These are phyloP conservation scores for Dryomyza anilis DNA, from an alignment of 2,888 invertebrate genomes.

Conservation along the genomic window DNA sequence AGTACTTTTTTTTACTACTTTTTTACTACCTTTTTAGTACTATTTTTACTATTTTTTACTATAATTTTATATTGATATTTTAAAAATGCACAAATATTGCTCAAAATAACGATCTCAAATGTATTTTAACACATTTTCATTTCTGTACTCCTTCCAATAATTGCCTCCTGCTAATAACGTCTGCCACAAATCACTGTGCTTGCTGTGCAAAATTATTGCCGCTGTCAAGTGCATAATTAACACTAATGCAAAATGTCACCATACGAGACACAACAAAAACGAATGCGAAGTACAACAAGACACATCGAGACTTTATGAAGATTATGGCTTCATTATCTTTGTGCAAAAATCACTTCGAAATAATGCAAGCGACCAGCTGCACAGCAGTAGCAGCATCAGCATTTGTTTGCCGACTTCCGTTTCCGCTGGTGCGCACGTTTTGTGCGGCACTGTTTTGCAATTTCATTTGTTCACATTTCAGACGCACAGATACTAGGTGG, in stretches of 20 bases:
- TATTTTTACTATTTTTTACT: no score
- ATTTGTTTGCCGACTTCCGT: slow-evolving; percentile 3
- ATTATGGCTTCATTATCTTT: slow-evolving; percentile 12
- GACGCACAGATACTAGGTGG: no score
- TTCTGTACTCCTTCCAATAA: no score
- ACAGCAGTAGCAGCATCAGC: background rate
- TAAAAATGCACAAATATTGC: no score
- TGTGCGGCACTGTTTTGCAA: background rate
- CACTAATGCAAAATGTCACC: background rate
- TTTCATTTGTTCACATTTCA: background rate
- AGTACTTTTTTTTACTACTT: no score
- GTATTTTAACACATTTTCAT: no score
- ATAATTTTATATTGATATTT: no score
- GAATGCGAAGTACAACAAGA: background rate
- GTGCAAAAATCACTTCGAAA: slow-evolving; percentile 1
- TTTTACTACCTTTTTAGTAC: no score
- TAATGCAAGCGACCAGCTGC: background rate
- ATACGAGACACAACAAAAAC: no score
- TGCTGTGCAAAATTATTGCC: slow-evolving; percentile 9
- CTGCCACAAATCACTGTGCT: background rate
- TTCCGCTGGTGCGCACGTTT: background rate
- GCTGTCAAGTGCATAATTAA: slow-evolving; percentile 6
- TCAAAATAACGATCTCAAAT: no score
- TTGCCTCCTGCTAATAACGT: no score
- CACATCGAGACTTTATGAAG: background rate